Base-by-base conservation (phyloP, 2,888 invertebrate genomes). In the Drosophila kambysellisi region DNA sequence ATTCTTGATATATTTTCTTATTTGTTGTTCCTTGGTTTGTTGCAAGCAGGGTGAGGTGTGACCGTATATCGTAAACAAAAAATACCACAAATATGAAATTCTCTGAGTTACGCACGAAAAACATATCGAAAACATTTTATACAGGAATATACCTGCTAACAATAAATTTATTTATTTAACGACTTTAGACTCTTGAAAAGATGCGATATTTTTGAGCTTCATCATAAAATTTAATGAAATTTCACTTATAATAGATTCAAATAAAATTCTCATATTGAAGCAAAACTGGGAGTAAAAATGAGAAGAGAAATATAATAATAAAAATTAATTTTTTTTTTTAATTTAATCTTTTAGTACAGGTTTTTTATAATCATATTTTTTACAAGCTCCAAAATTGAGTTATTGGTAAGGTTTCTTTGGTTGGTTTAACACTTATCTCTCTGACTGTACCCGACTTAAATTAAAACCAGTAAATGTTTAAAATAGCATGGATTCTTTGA, bases 141-240 rank as follows among this genome's bases (percentile, higher is more conserved):
- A 0, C 20, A 20, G 12, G 6, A 43, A 12, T 20, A 20, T 1
- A 20, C 2, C 5, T 2, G 6, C 12, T 6, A 20, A 12, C 6
- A 43, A 43, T 12, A 6, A 46, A 43, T 43, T 12, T 6, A 12
- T 7, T 46, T 20, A 12, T 46, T 20, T 43, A 20, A 20, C 43
- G 20, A 20, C 5, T 2, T 11, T 11, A 20, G 20, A 20, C 5
- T 4, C 12, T 12, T 4, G 12, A 35, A 35, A 35, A 35, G 2
- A 35, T 35, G 12, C 12, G 7, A 37, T 17, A 3, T 7, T 37
- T 37, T 37, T 17, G 7, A 37, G 17, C 17, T 37, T 37, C 37
- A 4, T 37, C 37, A 7, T 37, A 7, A 43, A 43, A 43, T 43
- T 46, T 11, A 20, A 43, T 20, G 5, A 41, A 41, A 6, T n/a